Conservation (phyloP, 2,888 invertebrate species). For the Trachelus iudaicus region DNA sequence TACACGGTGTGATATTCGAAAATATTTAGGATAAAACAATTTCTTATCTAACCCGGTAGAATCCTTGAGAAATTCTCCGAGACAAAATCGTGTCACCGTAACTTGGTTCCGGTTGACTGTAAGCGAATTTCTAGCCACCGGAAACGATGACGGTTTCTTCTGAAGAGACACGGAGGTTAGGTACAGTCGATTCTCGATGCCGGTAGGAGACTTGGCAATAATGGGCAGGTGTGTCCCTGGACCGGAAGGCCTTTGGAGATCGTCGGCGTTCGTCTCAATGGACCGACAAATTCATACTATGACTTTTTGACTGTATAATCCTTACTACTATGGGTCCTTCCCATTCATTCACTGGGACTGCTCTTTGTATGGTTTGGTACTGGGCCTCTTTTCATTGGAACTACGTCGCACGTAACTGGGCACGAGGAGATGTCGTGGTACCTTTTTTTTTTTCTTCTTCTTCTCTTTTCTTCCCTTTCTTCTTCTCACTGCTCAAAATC, state of each 20-base stretch:
- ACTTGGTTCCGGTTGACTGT: not conserved
- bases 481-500: not conserved
- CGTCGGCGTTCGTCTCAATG: constrained; percentile 56
- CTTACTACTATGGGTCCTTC: constrained; percentile 27
- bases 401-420: not conserved
- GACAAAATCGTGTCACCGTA: not conserved
- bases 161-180: not conserved
- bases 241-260: constrained; percentile 62
- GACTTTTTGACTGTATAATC: constrained; percentile 64
- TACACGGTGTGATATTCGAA: not conserved
- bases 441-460: not conserved
- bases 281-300: constrained; percentile 63
- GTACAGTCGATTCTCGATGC: not conserved
- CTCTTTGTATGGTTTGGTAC: constrained; percentile 6
- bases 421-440: constrained; percentile 7
- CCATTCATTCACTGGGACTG: not conserved
- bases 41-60: not conserved
- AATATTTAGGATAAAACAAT: not conserved
- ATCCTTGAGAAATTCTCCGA: not conserved
- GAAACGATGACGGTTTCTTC: not conserved
- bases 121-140: not conserved
- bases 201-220: not conserved
- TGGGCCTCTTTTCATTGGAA: constrained; percentile 41
- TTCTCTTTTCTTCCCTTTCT: not conserved
- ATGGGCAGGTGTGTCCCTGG: constrained; percentile 57